phyloP scores from a whole-genome alignment of 2,113 vertebrate genomes.

The Helogale parvula region DNA sequence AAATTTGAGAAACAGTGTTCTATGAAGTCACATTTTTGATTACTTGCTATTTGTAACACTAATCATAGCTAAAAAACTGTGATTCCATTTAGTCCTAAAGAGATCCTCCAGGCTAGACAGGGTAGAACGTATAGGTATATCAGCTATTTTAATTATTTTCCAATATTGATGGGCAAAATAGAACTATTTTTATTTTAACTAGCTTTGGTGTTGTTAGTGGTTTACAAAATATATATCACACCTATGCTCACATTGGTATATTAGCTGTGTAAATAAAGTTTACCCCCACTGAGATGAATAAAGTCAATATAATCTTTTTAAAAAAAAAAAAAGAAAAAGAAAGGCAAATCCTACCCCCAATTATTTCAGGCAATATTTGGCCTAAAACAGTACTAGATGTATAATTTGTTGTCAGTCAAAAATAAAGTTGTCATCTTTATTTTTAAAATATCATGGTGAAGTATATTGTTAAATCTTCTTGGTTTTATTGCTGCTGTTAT shows the following conservation, averaged over 20 bases:
- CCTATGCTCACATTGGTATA: neutral
- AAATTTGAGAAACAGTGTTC: neutral
- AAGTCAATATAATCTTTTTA: neutral
- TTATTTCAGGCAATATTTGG: neutral
- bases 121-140: neutral
- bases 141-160: neutral
- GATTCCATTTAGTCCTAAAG: neutral
- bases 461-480: constrained; percentile 2
- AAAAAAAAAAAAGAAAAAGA: neutral
- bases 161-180: neutral
- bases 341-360: neutral
- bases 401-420: neutral
- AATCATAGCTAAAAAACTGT: neutral
- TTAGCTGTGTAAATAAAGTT: neutral
- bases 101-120: neutral
- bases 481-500: neutral
- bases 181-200: constrained; percentile 15
- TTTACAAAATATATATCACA: neutral
- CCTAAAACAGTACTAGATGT: neutral
- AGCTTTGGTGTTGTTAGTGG: neutral
- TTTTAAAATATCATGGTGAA: neutral
- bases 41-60: neutral
- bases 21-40: neutral
- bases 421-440: constrained; percentile 18
- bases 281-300: neutral